Conservation (phyloP, 2,797 vertebrate species). For the Ambastaia sidthimunki region DNA sequence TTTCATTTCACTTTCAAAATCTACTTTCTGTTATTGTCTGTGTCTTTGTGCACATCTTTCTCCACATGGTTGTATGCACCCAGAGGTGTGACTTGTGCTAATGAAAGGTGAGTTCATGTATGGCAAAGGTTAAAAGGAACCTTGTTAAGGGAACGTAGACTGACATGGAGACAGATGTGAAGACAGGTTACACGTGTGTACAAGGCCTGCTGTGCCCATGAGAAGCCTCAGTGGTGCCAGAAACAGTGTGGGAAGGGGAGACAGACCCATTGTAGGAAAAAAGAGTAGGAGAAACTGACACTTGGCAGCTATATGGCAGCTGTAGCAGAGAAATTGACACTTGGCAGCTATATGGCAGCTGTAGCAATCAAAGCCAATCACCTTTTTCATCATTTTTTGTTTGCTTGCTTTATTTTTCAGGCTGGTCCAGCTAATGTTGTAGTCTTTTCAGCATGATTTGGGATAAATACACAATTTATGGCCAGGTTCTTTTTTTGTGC, state of each 20-base stretch:
- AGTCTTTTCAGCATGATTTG: too few relatives aligned
- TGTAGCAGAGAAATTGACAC: too few relatives aligned
- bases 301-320: not conserved
- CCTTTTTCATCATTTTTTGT: not conserved
- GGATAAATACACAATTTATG: too few relatives aligned
- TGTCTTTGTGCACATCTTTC: not conserved
- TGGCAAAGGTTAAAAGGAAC: conserved; percentile 5
- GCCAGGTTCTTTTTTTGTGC: too few relatives aligned
- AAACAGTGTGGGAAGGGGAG: not conserved
- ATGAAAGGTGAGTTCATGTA: conserved; percentile 12
- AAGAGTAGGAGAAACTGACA: not conserved
- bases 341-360: too few relatives aligned
- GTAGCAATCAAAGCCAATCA: not conserved
- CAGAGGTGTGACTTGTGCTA: conserved; percentile 20
- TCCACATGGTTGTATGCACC: not conserved
- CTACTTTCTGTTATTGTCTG: not conserved
- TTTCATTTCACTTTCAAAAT: not conserved
- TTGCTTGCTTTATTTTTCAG: too few relatives aligned
- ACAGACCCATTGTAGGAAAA: not conserved
- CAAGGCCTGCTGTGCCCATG: not conserved
- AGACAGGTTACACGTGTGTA: not conserved
- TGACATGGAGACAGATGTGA: conserved; percentile 26
- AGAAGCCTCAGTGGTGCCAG: not conserved
- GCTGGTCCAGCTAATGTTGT: not conserved
- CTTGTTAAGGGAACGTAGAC: not conserved